Evolutionary conservation across 1,140 invertebrate genomes (phyloP).

Genomic region (Ganaspis sp.): DNA sequence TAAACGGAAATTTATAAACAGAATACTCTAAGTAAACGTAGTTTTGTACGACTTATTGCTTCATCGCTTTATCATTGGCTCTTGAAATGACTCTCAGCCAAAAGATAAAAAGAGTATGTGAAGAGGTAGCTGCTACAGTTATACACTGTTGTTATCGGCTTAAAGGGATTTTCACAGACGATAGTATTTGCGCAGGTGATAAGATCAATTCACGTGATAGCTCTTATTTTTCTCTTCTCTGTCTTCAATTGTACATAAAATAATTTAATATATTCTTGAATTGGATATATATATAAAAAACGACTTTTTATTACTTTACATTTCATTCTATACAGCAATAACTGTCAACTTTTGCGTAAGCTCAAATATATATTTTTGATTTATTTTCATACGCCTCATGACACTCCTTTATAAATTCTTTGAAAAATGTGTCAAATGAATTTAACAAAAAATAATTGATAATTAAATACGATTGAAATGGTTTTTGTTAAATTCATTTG

Average conservation of each 20-base stretch:
- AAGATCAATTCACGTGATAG: conserved; percentile 5
- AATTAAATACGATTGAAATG: too few species aligned
- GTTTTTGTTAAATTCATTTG: too few species aligned
- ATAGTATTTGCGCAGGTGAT: conserved; percentile 15
- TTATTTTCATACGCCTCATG: too few species aligned
- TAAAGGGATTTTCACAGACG: neutral
- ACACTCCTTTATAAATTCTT: too few species aligned
- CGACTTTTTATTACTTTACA: neutral
- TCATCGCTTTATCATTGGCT: neutral
- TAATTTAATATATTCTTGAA: neutral
- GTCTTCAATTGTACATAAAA: neutral
- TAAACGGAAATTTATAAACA: conserved; percentile 33
- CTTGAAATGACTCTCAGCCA: neutral
- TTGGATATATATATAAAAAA: neutral
- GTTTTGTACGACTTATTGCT: neutral
- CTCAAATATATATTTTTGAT: too few species aligned
- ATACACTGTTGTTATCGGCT: neutral
- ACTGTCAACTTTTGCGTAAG: neutral
- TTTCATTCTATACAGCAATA: neutral
- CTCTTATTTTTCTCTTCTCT: neutral
- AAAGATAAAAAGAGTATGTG: conserved; percentile 3
- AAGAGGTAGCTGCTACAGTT: conserved; percentile 4
- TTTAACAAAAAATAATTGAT: too few species aligned
- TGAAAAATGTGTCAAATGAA: too few species aligned
- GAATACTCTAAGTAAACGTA: neutral